Base-by-base conservation (phyloP, 2,888 invertebrate species). In the Gasteruption jaculator region DNA sequence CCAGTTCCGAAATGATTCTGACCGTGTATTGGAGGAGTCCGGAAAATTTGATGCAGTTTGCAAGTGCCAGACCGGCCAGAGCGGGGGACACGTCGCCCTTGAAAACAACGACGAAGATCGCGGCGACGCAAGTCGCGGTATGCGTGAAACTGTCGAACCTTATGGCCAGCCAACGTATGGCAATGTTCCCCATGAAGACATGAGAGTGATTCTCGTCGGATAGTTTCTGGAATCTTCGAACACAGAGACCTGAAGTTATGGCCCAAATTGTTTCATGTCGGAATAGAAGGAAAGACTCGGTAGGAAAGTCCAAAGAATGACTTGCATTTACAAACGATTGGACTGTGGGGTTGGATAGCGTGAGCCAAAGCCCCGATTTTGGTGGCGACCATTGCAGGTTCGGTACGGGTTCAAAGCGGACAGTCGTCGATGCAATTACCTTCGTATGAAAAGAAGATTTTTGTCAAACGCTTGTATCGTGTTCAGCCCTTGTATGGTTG, bases 401-500 rank as follows among this genome's bases (percentile, higher is more conserved):
- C n/a, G n/a, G n/a, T n/a, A n/a, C n/a, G n/a, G n/a, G n/a, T n/a
- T n/a, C n/a, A n/a, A n/a, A n/a, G n/a, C n/a, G n/a, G n/a, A n/a
- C n/a, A n/a, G n/a, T n/a, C n/a, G n/a, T n/a, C n/a, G n/a, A n/a
- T n/a, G n/a, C n/a, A n/a, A n/a, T n/a, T n/a, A n/a, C n/a, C n/a
- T n/a, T n/a, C n/a, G n/a, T n/a, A n/a, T n/a, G n/a, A n/a, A n/a
- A n/a, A n/a, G n/a, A n/a, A n/a, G n/a, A n/a, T 76, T 74, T 49
- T 77, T 79, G n/a, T 70, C 73, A 58, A 76, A 81, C 2, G 82
- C 80, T 50, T 78, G 76, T 38, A 83, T 80, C 2, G 77, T 78
- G 37, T 71, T 63, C n/a, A 81, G 63, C 22, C 82, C 82, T 49
- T 77, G 75, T 2, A 80, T 65, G 2, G 79, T 76, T 1, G 78